Conservation (phyloP, 30 jellyfish, hydroid and myxozoan genomes). For the Aurelia coerulea region DNA sequence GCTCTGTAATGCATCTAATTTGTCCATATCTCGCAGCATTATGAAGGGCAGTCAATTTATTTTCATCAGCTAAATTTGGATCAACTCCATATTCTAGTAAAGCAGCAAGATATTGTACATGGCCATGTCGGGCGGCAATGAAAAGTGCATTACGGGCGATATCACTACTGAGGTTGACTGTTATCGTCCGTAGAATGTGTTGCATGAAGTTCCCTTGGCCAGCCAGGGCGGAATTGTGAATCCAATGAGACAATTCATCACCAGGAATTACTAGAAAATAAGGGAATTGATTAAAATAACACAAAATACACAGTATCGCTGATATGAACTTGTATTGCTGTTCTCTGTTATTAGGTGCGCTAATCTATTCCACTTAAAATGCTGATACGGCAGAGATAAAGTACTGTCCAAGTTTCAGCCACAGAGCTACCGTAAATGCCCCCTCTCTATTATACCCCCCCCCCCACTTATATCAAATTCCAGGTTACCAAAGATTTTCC, state of each 20-base stretch:
- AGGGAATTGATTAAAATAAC: neutral
- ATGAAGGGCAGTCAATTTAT: constrained; percentile 58
- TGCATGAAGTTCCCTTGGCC: constrained; percentile 39
- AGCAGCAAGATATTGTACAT: constrained; percentile 4
- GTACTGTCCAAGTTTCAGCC: neutral
- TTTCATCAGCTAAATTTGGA: constrained; percentile 39
- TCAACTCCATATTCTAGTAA: constrained; percentile 55
- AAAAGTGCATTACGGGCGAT: constrained; percentile 39
- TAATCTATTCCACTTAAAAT: too few relatives aligned
- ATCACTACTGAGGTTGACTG: constrained; percentile 17
- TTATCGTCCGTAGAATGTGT: neutral
- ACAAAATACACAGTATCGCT: neutral
- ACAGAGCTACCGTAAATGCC: neutral
- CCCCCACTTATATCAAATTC: too few relatives aligned
- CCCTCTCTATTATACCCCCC: too few relatives aligned
- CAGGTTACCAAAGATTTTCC: too few relatives aligned
- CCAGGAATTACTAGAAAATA: constrained; percentile 33
- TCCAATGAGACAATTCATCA: constrained; percentile 33
- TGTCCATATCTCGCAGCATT: constrained; percentile 80
- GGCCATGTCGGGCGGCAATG: constrained; percentile 75
- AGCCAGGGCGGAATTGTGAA: constrained; percentile 57
- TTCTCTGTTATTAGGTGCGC: too few relatives aligned
- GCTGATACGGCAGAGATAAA: too few relatives aligned
- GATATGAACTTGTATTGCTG: too few relatives aligned
- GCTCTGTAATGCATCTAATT: constrained; percentile 49